A percentile compares a stretch with the other conserved stretches of the same genome.
Evolutionary conservation across 2,888 invertebrate species (phyloP).

Genomic region (Limnephilus auricula): DNA sequence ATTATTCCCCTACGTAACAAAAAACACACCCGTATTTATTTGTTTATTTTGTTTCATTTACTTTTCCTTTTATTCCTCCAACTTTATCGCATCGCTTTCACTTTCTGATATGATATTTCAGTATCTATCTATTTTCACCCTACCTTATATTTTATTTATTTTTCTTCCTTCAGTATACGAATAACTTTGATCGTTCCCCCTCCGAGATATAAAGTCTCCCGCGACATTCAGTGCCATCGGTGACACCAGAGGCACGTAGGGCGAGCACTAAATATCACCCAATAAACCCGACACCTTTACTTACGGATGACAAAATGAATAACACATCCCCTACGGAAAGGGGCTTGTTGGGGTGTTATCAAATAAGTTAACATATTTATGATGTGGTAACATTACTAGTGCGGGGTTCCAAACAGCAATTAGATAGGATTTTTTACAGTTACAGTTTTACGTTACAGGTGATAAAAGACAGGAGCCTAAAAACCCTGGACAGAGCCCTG

Average conservation of each 20-base stretch:
- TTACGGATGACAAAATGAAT: slow-evolving; percentile 6
- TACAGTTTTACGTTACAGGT: no score
- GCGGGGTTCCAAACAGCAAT: neutral
- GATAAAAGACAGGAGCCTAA: no score
- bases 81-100: neutral
- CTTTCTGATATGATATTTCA: neutral
- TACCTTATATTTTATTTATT: neutral
- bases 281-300: slow-evolving; percentile 27
- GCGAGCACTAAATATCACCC: slow-evolving; percentile 15
- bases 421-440: neutral
- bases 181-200: neutral
- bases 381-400: neutral
- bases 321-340: neutral
- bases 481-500: no score
- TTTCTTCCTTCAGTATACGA: neutral
- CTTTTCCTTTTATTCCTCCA: neutral
- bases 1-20: no score
- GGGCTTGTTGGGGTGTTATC: neutral
- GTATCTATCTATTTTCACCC: neutral
- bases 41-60: neutral
- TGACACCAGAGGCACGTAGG: neutral
- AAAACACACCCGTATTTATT: neutral
- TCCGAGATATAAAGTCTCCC: neutral
- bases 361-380: neutral
- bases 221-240: neutral